Base-by-base conservation (phyloP, 2,797 vertebrate species). In the Chelon auratus region DNA sequence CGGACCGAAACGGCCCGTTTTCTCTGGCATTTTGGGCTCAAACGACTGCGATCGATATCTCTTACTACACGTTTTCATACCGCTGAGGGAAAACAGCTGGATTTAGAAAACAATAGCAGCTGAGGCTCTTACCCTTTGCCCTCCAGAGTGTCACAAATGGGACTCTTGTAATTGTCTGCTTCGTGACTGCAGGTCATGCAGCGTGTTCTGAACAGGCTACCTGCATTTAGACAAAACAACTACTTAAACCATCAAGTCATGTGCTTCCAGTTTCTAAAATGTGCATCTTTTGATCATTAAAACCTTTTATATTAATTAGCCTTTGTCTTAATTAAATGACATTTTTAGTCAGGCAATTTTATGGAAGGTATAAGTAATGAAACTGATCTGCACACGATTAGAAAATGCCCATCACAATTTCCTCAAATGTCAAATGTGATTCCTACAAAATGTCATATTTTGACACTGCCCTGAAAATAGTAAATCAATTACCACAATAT, bases 171-270 rank as follows among this genome's bases (percentile, higher is more conserved):
- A 90, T 98, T 97, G 8, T 92, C 91, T 30, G 89, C 87, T 68
- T 98, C 92, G 0, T 95, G 90, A 57, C 96, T 94, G 67, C 97
- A 99, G 87, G 90, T 96, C 86, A 95, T 94, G 56, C 98, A 99
- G 51, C 95, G 95, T 0, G 97, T 99, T 94, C 92, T 96, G 93
- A 99, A 99, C 72, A 99, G 93, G 81, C 96, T 99, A 22, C 97
- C 97, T 99, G 90, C 36, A 60, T 57, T 55, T 2, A 6, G 14
- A 65, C 0, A 45, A 7, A 55, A 14, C 3, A 13, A 30, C 6
- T 8, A 18, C 3, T 47, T 47, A 4, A 47, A 47, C 45, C n/a
- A 47, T 47, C 39, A 13, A 3, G 39, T 40, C 39, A 40, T 67
- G 24, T 14, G 11, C 11, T 18, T 12, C 30, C 24, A 48, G 12